phyloP scores from a whole-genome alignment of 2,888 invertebrate species.

The Drosophila fulvimacula region DNA sequence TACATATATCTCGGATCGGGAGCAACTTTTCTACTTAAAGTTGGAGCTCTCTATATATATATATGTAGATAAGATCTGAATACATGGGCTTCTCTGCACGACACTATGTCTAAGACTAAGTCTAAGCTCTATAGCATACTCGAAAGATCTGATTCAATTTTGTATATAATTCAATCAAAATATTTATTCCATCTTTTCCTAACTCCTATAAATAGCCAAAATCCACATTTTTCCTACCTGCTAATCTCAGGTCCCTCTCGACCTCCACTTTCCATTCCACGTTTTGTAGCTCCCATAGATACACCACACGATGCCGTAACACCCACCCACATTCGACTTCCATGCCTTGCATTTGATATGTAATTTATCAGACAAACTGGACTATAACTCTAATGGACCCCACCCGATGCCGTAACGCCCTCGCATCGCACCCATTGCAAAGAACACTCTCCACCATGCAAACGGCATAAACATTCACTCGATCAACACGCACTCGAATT shows the following conservation, averaged over 20 bases:
- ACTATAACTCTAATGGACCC: slow-evolving; percentile 5
- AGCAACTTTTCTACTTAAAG: no score
- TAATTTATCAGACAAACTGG: background rate
- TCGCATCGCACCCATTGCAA: slow-evolving; percentile 1
- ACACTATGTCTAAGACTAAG: no score
- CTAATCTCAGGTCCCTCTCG: background rate
- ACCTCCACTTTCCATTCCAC: background rate
- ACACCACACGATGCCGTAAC: background rate
- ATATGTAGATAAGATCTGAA: no score
- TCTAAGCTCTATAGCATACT: no score
- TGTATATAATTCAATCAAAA: no score
- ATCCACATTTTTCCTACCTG: background rate
- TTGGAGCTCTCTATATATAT: no score
- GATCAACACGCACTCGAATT: slow-evolving; percentile 65
- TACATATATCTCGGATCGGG: background rate
- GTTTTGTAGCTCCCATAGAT: background rate
- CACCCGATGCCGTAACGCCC: slow-evolving; percentile 8
- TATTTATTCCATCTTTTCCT: no score
- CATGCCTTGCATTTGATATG: background rate
- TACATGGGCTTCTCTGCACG: no score
- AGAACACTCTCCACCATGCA: slow-evolving; percentile 34
- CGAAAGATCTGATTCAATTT: no score
- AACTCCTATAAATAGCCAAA: background rate
- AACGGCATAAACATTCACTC: slow-evolving; percentile 65
- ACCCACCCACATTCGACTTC: background rate